Conservation (phyloP, 2,888 invertebrate species). For the Brenthis hecate region DNA sequence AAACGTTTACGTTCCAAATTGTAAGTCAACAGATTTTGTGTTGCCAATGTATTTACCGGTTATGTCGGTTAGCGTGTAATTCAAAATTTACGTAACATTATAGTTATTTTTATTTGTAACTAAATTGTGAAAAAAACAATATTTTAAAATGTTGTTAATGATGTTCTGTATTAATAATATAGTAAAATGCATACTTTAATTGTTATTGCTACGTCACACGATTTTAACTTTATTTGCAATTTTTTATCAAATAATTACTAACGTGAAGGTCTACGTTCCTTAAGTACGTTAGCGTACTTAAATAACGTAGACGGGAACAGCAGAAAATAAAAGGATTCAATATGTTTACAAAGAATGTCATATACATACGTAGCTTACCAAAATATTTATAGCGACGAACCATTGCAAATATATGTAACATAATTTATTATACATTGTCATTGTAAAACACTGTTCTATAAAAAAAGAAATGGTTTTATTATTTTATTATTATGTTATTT, state of each 20-base stretch:
- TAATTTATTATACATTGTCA: conserved; percentile 49
- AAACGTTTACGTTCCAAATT: conserved; percentile 47
- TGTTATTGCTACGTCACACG: no score
- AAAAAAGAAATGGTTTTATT: conserved; percentile 48
- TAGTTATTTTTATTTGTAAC: no score
- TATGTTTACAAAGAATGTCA: background rate
- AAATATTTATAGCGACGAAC: conserved; percentile 28
- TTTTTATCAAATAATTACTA: no score
- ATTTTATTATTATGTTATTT: conserved; percentile 45
- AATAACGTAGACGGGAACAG: background rate
- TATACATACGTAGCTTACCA: conserved; percentile 30
- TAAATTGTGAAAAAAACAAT: no score
- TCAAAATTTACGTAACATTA: no score
- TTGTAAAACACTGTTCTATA: conserved; percentile 67
- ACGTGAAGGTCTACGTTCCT: no score
- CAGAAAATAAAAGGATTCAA: background rate
- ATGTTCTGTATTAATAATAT: no score
- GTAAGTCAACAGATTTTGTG: conserved; percentile 1
- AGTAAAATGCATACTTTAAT: no score
- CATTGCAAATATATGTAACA: conserved; percentile 38
- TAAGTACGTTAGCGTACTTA: no score
- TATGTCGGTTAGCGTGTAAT: background rate
- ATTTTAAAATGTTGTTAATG: no score
- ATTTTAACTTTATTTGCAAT: no score
- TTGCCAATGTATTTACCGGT: conserved; percentile 7